These are phyloP conservation scores for Lepisosteus osseus DNA, from an alignment of 2,113 vertebrate genomes.

Conservation along the genomic window DNA sequence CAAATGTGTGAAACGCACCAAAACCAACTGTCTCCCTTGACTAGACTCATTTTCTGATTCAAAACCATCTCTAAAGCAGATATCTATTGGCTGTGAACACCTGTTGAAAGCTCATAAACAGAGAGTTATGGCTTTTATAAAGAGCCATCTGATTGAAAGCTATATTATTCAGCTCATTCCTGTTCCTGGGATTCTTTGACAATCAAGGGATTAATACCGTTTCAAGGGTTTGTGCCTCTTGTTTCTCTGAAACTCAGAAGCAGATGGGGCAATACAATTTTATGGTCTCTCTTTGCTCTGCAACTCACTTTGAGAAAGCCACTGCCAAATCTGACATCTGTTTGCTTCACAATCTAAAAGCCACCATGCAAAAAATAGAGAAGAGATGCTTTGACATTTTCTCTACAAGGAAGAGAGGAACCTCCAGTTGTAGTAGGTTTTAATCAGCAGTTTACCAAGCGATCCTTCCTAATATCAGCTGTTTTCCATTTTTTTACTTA, in stretches of 20 bases:
- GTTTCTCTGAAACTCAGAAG: neutral
- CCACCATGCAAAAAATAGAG: conserved; percentile 16
- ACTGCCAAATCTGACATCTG: conserved; percentile 57
- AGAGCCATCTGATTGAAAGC: too few species aligned
- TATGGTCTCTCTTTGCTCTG: conserved; percentile 7
- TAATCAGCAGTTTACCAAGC: neutral
- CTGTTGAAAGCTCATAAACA: too few species aligned
- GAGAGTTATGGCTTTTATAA: too few species aligned
- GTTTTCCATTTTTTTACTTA: too few species aligned
- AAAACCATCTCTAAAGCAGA: too few species aligned
- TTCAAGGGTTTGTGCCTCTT: conserved; percentile 1
- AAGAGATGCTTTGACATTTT: neutral
- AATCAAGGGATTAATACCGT: neutral
- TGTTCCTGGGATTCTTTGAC: neutral
- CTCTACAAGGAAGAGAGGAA: neutral
- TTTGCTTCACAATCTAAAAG: conserved; percentile 41
- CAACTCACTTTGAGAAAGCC: neutral
- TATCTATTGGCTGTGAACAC: too few species aligned
- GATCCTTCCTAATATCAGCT: too few species aligned
- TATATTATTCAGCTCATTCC: too few species aligned
- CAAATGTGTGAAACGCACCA: too few species aligned
- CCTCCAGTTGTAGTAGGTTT: neutral
- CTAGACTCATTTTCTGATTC: too few species aligned
- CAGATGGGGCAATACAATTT: conserved; percentile 19
- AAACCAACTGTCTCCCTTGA: too few species aligned